Base-by-base conservation (phyloP, 2,113 vertebrate genomes). In the Physeter macrocephalus region DNA sequence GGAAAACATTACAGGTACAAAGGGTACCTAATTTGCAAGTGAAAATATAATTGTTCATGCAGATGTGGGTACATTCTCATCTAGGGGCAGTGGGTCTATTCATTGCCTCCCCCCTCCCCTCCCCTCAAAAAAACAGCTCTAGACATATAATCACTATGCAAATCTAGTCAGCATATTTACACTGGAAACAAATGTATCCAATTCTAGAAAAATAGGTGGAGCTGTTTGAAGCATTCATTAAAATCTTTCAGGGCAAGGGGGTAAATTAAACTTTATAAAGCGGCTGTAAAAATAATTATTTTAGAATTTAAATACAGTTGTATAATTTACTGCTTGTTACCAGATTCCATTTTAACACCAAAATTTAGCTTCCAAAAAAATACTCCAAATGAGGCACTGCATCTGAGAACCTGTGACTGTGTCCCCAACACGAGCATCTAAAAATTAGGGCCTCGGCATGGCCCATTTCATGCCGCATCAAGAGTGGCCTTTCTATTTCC, bases 241-340 rank as follows among this genome's bases (percentile, higher is more conserved):
- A 88, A 80, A 59, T 87, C 54, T 75, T 71, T 87, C 61, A 74
- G 74, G 74, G 41, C 72, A 95, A 80, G 62, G 57, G 71, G 49
- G 11, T 94, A 49, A 92, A 67, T 95, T 83, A 96, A 97, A 92
- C 82, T 89, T 93, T 34, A 71, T 86, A 62, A 94, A 15, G 15
- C 62, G 84, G 14, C 62, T 95, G 5, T 94, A 92, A 93, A 96
- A 98, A 96, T 96, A 94, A 89, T 66, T 74, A 64, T 94, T 95
- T 95, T 96, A 88, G 72, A 92, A 92, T 92, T 93, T 95, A 86
- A 93, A 36, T 84, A 61, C 72, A 62, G 39, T 66, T 81, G 31
- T 96, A 1, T 77, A 83, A 67, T 90, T 67, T 84, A 77, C 49
- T 94, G 34, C 82, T 78, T 69, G 27, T 85, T 94, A 67, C 88